A percentile compares a stretch with the other conserved stretches of the same genome.
Evolutionary conservation across 2,797 vertebrate species (phyloP).

Genomic region (Neoniphon sammara): DNA sequence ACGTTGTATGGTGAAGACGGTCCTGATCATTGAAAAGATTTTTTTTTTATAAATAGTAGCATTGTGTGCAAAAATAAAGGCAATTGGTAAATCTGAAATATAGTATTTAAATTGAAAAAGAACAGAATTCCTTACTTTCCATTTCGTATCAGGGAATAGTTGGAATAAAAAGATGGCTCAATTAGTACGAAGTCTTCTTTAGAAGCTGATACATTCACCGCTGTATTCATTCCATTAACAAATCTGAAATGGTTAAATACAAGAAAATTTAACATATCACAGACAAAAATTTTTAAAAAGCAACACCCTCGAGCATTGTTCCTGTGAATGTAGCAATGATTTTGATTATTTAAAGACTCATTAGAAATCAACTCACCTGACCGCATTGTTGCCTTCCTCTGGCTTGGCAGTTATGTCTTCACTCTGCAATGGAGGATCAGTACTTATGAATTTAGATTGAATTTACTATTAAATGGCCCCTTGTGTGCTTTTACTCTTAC

Average conservation of each 20-base stretch:
- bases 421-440: slow-evolving; percentile 54
- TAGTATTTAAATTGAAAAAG: no score
- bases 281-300: neutral
- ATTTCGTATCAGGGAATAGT: slow-evolving; percentile 75
- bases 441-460: neutral
- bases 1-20: slow-evolving; percentile 46
- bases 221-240: slow-evolving; percentile 74
- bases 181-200: slow-evolving; percentile 43
- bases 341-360: no score
- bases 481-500: neutral
- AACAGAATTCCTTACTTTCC: slow-evolving; percentile 82
- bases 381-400: slow-evolving; percentile 85
- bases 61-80: neutral
- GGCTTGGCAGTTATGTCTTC: slow-evolving; percentile 85
- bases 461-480: neutral
- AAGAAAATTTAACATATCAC: neutral
- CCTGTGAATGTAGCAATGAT: no score
- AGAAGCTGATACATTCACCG: slow-evolving; percentile 72
- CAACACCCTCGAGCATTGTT: no score
- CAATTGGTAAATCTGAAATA: slow-evolving; percentile 5
- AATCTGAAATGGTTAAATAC: slow-evolving; percentile 63
- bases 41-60: neutral
- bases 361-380: slow-evolving; percentile 82
- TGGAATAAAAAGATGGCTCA: slow-evolving; percentile 61
- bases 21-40: slow-evolving; percentile 43